phyloP scores from a whole-genome alignment of 2,113 vertebrate species.

The Montifringilla adamsi region DNA sequence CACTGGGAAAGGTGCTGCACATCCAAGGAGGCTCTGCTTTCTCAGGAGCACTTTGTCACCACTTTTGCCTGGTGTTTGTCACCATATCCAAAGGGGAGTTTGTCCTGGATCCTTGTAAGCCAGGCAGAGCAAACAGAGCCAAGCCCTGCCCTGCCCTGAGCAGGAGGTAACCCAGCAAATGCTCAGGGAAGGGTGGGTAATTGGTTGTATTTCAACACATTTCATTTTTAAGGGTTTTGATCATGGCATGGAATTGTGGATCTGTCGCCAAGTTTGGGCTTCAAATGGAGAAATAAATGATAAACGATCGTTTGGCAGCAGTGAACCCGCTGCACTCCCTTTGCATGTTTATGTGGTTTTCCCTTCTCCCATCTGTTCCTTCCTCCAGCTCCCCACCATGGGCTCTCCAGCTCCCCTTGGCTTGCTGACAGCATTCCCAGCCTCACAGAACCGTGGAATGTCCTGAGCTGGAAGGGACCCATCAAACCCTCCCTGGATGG shows the following conservation, averaged over 20 bases:
- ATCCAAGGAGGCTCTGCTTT: not conserved
- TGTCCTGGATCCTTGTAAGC: not conserved
- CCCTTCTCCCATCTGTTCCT: slow-evolving; percentile 36
- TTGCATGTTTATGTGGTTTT: not conserved
- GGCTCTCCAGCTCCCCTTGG: not conserved
- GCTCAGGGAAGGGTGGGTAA: not conserved
- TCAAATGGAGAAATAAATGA: slow-evolving; percentile 43
- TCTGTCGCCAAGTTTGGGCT: slow-evolving; percentile 27
- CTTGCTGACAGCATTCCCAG: not conserved
- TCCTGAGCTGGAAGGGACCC: not conserved
- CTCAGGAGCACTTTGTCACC: not conserved
- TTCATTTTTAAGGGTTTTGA: slow-evolving; percentile 10
- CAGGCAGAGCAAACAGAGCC: not conserved
- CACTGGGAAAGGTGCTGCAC: not conserved
- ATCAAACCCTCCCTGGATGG: not conserved
- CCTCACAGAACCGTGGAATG: not conserved
- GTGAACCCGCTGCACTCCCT: not conserved
- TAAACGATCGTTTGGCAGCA: not conserved
- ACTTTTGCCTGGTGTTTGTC: not conserved
- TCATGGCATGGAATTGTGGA: not conserved
- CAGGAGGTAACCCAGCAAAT: not conserved
- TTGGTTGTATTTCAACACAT: not conserved
- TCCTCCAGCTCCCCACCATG: not conserved
- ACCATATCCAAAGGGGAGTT: not conserved
- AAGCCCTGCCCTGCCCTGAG: not conserved